These are phyloP conservation scores for Eueremaeus valkanovi DNA, from an alignment of 2,888 invertebrate genomes.

Conservation along the genomic window DNA sequence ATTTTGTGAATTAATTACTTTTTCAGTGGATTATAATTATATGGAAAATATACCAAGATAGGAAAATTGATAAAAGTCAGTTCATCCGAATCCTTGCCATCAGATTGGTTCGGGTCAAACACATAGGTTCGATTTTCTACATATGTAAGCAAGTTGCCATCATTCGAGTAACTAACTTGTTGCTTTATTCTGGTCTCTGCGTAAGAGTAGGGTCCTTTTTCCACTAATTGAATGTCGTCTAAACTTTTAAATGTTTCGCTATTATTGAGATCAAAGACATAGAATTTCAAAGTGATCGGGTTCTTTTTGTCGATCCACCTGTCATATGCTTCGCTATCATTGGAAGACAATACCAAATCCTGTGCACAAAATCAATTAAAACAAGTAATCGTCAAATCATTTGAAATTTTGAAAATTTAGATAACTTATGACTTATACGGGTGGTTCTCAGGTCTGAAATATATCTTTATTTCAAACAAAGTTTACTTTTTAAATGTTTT, in stretches of 20 bases:
- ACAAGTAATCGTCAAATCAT: no score
- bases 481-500: no score
- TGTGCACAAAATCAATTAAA: no score
- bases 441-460: no score
- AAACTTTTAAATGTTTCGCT: neutral
- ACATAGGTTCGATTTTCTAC: neutral
- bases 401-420: no score
- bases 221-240: constrained; percentile 1
- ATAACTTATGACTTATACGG: no score
- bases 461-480: no score
- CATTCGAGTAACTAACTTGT: neutral
- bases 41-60: neutral
- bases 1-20: no score
- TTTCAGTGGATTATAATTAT: no score
- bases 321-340: constrained; percentile 5
- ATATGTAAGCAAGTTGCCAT: neutral
- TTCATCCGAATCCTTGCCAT: neutral
- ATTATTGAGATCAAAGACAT: constrained; percentile 17
- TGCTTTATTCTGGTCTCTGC: constrained; percentile 13
- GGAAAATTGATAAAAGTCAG: constrained; percentile 21
- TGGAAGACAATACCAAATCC: no score
- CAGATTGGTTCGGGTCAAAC: neutral
- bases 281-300: constrained; percentile 25
- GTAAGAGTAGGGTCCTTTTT: constrained; percentile 37
- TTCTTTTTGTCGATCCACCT: constrained; percentile 17